These are phyloP conservation scores for Tauraco erythrolophus DNA, from an alignment of 2,113 vertebrate genomes.

Conservation along the genomic window DNA sequence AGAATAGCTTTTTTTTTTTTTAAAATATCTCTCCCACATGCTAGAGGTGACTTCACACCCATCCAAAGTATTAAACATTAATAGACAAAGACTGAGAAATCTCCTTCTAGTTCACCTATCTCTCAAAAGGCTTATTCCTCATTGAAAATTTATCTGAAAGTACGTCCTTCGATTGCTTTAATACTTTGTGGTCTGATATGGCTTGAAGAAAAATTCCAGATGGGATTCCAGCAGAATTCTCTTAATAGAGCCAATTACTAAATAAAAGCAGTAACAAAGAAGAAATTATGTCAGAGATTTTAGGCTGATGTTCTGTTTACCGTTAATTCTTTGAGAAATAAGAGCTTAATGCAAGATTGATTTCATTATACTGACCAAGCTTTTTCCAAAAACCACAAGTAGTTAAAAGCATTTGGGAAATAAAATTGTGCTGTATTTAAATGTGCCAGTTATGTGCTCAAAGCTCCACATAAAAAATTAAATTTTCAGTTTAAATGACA, in stretches of 20 bases:
- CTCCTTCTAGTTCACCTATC: neutral
- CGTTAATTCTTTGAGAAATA: constrained; percentile 36
- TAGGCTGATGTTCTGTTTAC: constrained; percentile 47
- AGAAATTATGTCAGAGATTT: constrained; percentile 60
- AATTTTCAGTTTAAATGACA: constrained; percentile 33
- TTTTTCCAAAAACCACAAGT: constrained; percentile 53
- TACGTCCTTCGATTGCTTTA: neutral
- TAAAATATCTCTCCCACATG: neutral
- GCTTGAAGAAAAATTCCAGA: constrained; percentile 15
- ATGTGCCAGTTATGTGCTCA: constrained; percentile 47
- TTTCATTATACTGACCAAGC: constrained; percentile 57
- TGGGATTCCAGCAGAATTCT: constrained; percentile 53
- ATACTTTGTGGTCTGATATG: constrained; percentile 26
- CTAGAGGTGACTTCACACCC: neutral
- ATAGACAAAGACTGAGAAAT: neutral
- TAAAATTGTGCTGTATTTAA: constrained; percentile 41
- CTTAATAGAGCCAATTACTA: constrained; percentile 60
- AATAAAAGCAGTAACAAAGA: constrained; percentile 56
- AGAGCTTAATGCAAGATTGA: constrained; percentile 63
- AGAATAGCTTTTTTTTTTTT: neutral
- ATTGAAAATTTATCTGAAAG: neutral
- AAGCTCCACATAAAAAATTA: constrained; percentile 26
- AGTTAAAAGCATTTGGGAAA: constrained; percentile 68
- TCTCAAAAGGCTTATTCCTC: neutral
- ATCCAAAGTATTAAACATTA: neutral